Base-by-base conservation (phyloP, 1,140 invertebrate species). In the Drosophila erecta region DNA sequence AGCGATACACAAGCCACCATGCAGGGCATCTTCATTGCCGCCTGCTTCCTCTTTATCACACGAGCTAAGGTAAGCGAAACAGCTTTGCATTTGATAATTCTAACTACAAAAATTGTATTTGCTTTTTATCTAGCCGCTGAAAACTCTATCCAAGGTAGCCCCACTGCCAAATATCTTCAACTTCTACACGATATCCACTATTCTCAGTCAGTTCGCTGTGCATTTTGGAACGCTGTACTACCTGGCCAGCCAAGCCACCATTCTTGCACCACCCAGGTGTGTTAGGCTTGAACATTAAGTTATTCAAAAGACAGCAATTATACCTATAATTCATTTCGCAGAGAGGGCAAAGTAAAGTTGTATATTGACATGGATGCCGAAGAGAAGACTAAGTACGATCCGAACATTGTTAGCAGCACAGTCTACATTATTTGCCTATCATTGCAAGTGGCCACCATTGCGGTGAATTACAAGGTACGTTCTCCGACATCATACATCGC, bases 111-210 rank as follows among this genome's bases (percentile, higher is more conserved):
- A 12, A 4, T 12, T 3, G 1, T 12, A 1, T 4, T 46, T 12
- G 10, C 30, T 54, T 84, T 92, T 92, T 94, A 94, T 6, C 93
- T 11, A 98, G 96, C 99, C 99, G 1, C 91, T 99, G 54, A 98
- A 98, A 93, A 95, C 95, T 0, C 93, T 99, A 35, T 99, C 98
- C 0, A 97, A 96, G 91, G 95, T 99, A 91, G 95, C 98, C 50
- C 99, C 99, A 20, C 93, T 99, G 76, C 98, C 99, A 47, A 99
- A 99, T 92, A 99, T 99, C 75, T 99, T 99, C 92, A 99, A 99
- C 93, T 91, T 98, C 8, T 99, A 99, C 92, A 99, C 99, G 1
- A 95, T 99, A 58, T 93, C 98, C 53, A 99, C 99, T 11, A 99
- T 99, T 24, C 93, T 99, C 11, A 92, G 96, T 6, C 99, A 99